Conservation (phyloP, 1,140 invertebrate species). For the Pogonognathellus flavescens region DNA sequence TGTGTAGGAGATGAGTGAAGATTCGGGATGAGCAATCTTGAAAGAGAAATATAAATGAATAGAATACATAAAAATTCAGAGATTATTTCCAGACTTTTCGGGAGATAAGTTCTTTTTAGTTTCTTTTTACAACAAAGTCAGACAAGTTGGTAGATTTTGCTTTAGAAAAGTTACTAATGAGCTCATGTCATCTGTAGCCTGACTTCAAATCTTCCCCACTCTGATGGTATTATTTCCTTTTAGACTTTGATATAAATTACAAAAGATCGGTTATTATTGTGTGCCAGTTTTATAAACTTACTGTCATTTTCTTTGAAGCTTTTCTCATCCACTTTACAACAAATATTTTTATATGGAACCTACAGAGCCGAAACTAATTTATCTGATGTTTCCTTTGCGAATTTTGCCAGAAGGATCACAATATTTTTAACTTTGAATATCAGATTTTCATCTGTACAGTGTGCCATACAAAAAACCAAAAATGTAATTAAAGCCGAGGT, state of each 20-base stretch:
- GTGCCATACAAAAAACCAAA: too few relatives aligned
- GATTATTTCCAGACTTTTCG: constrained; percentile 21
- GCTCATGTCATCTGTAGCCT: not conserved
- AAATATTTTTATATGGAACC: too few relatives aligned
- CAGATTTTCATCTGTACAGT: too few relatives aligned
- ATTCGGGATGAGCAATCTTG: not conserved
- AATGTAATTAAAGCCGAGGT: too few relatives aligned
- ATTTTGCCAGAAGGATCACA: too few relatives aligned
- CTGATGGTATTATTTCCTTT: not conserved
- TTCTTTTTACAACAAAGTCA: not conserved
- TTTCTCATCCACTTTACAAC: not conserved
- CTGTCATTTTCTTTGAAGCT: constrained; percentile 16
- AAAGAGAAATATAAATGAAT: constrained; percentile 11
- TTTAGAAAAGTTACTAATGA: constrained; percentile 32
- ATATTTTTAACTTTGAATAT: too few relatives aligned
- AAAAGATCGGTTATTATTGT: constrained; percentile 9
- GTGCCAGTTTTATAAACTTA: not conserved
- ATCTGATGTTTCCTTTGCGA: too few relatives aligned
- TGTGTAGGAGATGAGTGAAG: not conserved
- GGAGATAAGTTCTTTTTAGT: constrained; percentile 24
- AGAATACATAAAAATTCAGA: constrained; percentile 12
- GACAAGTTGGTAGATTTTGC: not conserved
- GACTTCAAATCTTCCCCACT: constrained; percentile 1
- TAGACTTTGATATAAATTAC: constrained; percentile 26
- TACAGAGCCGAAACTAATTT: too few relatives aligned